Evolutionary conservation across 1,140 invertebrate genomes (phyloP).

Genomic region (Pomphorhynchus laevis): DNA sequence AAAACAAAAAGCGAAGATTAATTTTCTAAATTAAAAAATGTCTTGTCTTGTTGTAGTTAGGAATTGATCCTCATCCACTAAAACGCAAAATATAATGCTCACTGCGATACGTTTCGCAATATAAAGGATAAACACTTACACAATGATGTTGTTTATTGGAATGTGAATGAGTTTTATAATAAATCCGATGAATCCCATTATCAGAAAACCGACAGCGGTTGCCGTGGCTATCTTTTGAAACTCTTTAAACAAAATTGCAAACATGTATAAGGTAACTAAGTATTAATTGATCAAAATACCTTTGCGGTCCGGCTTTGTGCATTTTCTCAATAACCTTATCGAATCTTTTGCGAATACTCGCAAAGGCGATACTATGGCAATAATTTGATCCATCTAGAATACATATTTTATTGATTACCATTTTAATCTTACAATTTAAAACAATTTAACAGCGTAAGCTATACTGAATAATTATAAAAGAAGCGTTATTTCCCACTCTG

Average conservation of each 20-base stretch:
- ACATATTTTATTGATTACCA: conserved; percentile 26
- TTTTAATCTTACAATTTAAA: background rate
- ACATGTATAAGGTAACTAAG: conserved; percentile 1
- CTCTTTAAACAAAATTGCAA: conserved; percentile 31
- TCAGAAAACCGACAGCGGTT: conserved; percentile 92
- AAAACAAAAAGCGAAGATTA: too few relatives aligned
- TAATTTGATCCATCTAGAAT: conserved; percentile 99
- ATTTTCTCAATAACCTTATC: conserved; percentile 61
- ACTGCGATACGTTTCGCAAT: background rate
- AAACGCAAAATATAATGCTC: too few relatives aligned
- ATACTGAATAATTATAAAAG: too few relatives aligned
- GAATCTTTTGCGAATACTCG: conserved; percentile 89
- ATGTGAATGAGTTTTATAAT: conserved; percentile 98
- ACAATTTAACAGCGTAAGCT: too few relatives aligned
- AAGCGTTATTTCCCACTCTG: too few relatives aligned
- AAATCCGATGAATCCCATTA: conserved; percentile 99
- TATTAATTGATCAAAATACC: conserved; percentile 25
- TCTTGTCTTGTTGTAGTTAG: too few relatives aligned
- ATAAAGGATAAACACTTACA: conserved; percentile 17
- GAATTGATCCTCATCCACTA: too few relatives aligned
- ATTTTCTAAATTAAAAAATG: too few relatives aligned
- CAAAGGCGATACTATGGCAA: conserved; percentile 60
- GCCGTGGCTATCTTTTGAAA: conserved; percentile 98
- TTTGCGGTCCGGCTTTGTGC: conserved; percentile 94
- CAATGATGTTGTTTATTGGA: conserved; percentile 98